These are phyloP conservation scores for Characodon lateralis DNA, from an alignment of 2,797 vertebrate species.

Conservation along the genomic window DNA sequence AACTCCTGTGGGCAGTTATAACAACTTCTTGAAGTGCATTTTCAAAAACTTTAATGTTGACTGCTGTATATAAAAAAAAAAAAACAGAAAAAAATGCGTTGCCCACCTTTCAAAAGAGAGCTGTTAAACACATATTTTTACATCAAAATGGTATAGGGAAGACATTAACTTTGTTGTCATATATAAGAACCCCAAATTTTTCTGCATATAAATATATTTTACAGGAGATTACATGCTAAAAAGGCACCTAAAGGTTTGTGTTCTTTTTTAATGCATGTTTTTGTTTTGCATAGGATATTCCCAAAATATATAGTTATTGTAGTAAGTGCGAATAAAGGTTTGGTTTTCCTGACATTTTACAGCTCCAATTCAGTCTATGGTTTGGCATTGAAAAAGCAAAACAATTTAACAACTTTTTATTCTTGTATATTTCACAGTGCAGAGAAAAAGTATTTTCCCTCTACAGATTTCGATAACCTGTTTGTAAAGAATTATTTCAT, in stretches of 20 bases:
- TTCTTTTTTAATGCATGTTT: neutral
- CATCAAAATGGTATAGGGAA: conserved; percentile 13
- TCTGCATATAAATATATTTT: conserved; percentile 3
- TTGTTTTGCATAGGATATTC: no score
- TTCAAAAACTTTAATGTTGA: conserved; percentile 14
- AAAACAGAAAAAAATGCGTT: neutral
- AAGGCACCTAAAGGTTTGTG: conserved; percentile 10
- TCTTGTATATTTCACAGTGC: neutral
- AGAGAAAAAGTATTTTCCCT: neutral
- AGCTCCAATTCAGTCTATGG: conserved; percentile 17
- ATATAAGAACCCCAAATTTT: conserved; percentile 27
- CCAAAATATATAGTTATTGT: neutral
- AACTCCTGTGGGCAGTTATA: neutral
- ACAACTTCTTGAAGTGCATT: neutral
- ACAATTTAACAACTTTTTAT: conserved; percentile 20
- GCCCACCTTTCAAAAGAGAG: conserved; percentile 10
- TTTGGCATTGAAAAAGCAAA: conserved; percentile 2
- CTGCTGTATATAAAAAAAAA: conserved; percentile 4
- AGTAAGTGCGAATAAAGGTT: conserved; percentile 24
- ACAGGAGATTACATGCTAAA: conserved; percentile 13
- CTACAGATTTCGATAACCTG: neutral
- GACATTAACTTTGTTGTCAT: conserved; percentile 13
- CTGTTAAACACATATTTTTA: conserved; percentile 16
- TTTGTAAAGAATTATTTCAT: no score
- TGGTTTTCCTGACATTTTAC: conserved; percentile 29